Conservation (phyloP, 2,888 invertebrate genomes). For the Poecilus cupreus region DNA sequence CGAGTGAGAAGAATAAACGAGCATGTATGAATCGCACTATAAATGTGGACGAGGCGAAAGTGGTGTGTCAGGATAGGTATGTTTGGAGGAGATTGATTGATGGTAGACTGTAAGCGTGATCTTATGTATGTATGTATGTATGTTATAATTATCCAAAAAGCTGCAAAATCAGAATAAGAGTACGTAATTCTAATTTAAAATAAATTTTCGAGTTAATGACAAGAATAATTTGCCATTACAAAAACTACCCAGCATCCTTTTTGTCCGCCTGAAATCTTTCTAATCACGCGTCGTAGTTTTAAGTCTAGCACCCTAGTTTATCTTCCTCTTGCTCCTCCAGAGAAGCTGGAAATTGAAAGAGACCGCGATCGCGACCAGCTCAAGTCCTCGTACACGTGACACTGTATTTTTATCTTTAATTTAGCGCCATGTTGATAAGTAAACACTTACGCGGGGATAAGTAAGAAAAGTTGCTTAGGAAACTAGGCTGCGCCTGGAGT, state of each 20-base stretch:
- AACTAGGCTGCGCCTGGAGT: neutral
- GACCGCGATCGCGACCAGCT: constrained; percentile 66
- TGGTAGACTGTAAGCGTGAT: too few relatives aligned
- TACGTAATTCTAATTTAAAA: too few relatives aligned
- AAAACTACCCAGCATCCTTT: neutral
- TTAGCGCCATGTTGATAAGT: constrained; percentile 72
- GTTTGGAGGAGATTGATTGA: too few relatives aligned
- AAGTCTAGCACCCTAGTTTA: neutral
- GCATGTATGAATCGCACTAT: too few relatives aligned
- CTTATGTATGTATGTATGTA: too few relatives aligned
- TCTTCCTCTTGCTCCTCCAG: neutral
- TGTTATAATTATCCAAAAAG: too few relatives aligned
- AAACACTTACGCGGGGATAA: constrained; percentile 63
- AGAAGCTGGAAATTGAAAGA: constrained; percentile 70
- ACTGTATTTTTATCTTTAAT: constrained; percentile 73
- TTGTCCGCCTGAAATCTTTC: neutral
- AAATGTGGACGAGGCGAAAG: too few relatives aligned
- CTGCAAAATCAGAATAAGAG: too few relatives aligned
- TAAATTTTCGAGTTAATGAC: neutral
- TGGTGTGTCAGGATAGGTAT: too few relatives aligned
- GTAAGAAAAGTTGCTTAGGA: neutral
- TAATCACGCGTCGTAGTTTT: neutral
- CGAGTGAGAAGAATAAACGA: too few relatives aligned
- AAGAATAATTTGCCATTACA: neutral
- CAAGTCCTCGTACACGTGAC: constrained; percentile 72